These are phyloP conservation scores for Petrocephalus sullivani DNA, from an alignment of 2,797 vertebrate genomes.

Conservation along the genomic window DNA sequence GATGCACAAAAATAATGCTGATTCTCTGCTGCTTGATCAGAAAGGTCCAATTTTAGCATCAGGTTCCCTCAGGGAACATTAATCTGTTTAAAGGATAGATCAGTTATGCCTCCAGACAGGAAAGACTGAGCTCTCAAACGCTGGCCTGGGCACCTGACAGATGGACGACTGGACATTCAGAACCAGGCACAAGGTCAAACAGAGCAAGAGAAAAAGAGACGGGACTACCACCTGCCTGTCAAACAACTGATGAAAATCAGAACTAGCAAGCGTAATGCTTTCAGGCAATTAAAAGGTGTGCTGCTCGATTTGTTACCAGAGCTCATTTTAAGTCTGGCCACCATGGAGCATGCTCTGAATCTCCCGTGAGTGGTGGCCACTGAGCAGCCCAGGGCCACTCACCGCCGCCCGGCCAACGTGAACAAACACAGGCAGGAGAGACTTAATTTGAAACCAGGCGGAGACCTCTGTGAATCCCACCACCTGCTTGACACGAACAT, in stretches of 20 bases:
- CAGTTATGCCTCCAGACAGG: background rate
- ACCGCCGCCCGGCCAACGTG: background rate
- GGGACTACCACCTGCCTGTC: background rate
- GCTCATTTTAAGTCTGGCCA: background rate
- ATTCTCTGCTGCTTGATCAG: background rate
- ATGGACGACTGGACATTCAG: background rate
- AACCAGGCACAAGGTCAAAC: background rate
- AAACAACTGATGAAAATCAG: background rate
- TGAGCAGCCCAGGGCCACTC: background rate
- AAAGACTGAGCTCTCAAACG: background rate
- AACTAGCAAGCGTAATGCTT: background rate
- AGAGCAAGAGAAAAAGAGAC: background rate
- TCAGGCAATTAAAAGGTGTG: background rate
- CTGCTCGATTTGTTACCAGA: background rate
- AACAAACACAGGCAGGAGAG: background rate
- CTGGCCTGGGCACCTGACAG: background rate
- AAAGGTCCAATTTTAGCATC: background rate
- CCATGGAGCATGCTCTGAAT: background rate
- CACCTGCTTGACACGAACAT: background rate
- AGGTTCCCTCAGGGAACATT: background rate
- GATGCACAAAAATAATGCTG: conserved; percentile 29
- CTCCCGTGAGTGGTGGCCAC: background rate
- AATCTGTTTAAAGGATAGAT: background rate
- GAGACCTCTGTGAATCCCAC: background rate
- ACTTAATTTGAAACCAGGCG: background rate